phyloP scores from a whole-genome alignment of 2,797 vertebrate genomes.

The Pempheris klunzingeri region DNA sequence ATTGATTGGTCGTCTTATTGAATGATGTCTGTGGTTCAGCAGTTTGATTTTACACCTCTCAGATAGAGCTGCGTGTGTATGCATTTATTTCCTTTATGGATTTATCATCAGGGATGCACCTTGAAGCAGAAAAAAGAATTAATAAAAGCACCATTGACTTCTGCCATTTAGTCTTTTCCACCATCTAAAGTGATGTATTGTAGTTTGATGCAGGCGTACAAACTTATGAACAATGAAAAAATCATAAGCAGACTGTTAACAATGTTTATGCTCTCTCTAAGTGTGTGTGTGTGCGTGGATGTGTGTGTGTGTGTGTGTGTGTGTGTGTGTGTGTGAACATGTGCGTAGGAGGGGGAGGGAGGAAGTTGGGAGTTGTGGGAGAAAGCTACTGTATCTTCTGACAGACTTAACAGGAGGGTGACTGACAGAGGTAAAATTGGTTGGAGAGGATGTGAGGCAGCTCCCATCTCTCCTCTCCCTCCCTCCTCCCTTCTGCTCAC shows the following conservation, averaged over 20 bases:
- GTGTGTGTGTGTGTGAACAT: neutral
- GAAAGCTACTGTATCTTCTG: conserved; percentile 56
- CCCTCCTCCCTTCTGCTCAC: conserved; percentile 18
- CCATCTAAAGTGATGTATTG: neutral
- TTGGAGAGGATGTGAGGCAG: conserved; percentile 64
- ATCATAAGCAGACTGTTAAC: neutral
- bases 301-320: conserved; percentile 10
- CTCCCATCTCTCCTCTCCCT: conserved; percentile 17
- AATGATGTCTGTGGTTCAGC: conserved; percentile 23
- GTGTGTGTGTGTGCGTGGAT: conserved; percentile 16
- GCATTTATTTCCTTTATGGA: neutral
- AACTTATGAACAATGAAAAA: neutral
- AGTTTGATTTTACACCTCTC: conserved; percentile 33
- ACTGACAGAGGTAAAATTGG: conserved; percentile 75
- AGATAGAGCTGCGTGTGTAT: conserved; percentile 3
- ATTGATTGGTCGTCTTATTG: conserved; percentile 36
- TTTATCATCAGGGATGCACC: conserved; percentile 13
- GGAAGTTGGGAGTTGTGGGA: conserved; percentile 58
- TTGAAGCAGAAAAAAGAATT: neutral
- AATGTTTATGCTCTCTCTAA: conserved; percentile 25
- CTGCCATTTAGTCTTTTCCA: neutral
- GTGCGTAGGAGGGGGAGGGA: conserved; percentile 30
- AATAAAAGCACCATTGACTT: too few relatives aligned
- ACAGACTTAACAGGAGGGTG: conserved; percentile 54
- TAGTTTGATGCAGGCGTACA: neutral